A percentile compares a stretch with the other conserved stretches of the same genome.
phyloP scores from a whole-genome alignment of 64 coral and sea anemone species.

The Orbicella faveolata region DNA sequence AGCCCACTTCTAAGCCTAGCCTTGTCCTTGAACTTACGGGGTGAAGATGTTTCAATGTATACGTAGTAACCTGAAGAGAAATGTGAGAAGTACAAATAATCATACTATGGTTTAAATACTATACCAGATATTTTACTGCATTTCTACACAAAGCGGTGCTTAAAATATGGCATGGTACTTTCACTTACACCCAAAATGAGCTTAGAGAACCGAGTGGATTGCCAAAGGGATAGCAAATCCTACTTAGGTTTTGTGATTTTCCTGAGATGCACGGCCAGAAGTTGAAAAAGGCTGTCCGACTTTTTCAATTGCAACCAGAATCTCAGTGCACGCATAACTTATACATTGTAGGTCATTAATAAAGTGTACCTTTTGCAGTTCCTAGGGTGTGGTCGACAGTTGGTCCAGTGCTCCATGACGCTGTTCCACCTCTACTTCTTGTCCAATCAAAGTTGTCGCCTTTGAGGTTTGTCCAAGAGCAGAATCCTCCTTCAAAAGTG shows the following conservation, averaged over 20 bases:
- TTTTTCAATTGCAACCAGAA: too few relatives aligned
- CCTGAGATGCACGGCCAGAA: too few relatives aligned
- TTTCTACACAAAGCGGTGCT: too few relatives aligned
- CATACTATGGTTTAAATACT: too few relatives aligned
- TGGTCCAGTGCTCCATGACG: constrained; percentile 63
- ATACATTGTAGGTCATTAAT: neutral
- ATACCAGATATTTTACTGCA: too few relatives aligned
- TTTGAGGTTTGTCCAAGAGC: constrained; percentile 69
- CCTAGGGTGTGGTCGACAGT: constrained; percentile 62
- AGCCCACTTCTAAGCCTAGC: constrained; percentile 84
- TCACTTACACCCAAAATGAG: too few relatives aligned
- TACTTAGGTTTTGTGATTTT: too few relatives aligned
- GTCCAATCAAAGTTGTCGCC: constrained; percentile 86
- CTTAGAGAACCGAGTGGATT: too few relatives aligned
- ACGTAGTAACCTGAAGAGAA: constrained; percentile 82
- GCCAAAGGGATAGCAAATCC: too few relatives aligned
- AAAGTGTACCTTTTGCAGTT: constrained; percentile 55
- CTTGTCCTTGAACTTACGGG: constrained; percentile 61
- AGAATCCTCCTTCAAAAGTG: constrained; percentile 84
- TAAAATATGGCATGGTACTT: too few relatives aligned
- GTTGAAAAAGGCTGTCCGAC: too few relatives aligned
- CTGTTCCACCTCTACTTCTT: constrained; percentile 40
- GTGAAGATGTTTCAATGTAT: constrained; percentile 89
- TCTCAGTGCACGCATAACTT: too few relatives aligned
- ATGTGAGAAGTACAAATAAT: neutral